Percentiles rank a stretch among this genome's conserved stretches.
Evolutionary conservation across 2,113 vertebrate genomes (phyloP).

Genomic region (Spea bombifrons): DNA sequence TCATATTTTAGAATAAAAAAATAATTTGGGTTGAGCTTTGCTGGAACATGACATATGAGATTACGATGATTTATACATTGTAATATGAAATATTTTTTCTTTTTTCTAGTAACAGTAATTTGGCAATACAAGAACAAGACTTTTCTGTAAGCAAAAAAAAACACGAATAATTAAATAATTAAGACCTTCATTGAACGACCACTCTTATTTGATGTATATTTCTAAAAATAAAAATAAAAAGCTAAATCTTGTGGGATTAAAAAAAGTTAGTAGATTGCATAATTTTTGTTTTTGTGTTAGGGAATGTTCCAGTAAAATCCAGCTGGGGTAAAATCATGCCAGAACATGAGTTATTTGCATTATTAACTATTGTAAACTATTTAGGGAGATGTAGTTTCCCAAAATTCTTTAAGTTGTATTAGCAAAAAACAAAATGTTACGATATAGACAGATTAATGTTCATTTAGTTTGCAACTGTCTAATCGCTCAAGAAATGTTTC

Average conservation of each 20-base stretch:
- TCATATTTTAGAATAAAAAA: no score
- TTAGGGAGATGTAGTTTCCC: slow-evolving; percentile 9
- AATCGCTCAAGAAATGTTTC: background rate
- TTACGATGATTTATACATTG: background rate
- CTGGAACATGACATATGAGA: background rate
- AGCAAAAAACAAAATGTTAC: background rate
- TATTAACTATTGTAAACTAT: slow-evolving; percentile 21
- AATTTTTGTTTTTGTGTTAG: slow-evolving; percentile 26
- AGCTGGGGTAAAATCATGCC: slow-evolving; percentile 17
- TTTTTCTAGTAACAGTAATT: background rate
- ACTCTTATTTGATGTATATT: slow-evolving; percentile 3
- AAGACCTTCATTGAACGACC: background rate
- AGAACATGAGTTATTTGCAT: slow-evolving; percentile 9
- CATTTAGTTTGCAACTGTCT: background rate
- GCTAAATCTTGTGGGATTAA: background rate
- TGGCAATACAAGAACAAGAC: background rate
- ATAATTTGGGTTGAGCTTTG: background rate
- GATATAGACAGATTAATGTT: background rate
- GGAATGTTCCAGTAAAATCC: slow-evolving; percentile 24
- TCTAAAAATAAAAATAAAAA: slow-evolving; percentile 15
- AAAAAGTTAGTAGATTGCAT: background rate
- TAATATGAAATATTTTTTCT: background rate
- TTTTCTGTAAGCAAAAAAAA: background rate
- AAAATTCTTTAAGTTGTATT: background rate
- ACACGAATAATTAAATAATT: background rate